Evolutionary conservation across 2,797 vertebrate species (phyloP), one percentile per base, ranked within the genome.

Genomic region (Clamator glandarius): DNA sequence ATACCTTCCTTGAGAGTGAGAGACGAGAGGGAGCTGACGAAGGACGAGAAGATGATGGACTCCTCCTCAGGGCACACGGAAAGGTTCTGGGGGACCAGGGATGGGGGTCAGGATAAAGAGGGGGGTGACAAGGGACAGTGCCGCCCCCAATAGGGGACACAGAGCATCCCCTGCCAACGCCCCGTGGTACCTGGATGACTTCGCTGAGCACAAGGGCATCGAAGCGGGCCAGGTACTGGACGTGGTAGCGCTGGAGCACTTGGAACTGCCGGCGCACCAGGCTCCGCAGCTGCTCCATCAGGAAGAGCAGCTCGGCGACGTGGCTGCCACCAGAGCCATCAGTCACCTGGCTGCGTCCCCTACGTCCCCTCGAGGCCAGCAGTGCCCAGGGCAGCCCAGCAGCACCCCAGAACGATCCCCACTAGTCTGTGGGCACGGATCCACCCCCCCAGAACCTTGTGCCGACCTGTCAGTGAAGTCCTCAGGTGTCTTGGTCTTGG

Each of bases 11-110:
- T 99, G 93, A 98, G 31, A 28, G 98, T 98, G 63, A 99, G 97
- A 61, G 98, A 97, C 6, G 99, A 98, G 72, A 99, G 96, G 15
- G 97, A 97, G 52, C 98, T 99, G 84, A 99, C 99, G 20, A 99
- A 99, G 4, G 99, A 99, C 1, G 98, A 99, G 97, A 99, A 97
- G 84, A 99, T 98, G 77, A 99, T 89, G 0, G 99, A 99, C 83
- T 99, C 99, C 83, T 99, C 99, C 89, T 99, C 99, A 12, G 99
- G 99, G 96, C 99, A 99, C 44, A 99, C 99, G 1, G 97, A 97
- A 83, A 99, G 98, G 93, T 98, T 99, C 99, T 99, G 92, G 21
- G 84, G 94, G 63, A 84, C 20, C 20, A 6, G 39, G 31, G 31
- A 31, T 6, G 42, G 64, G 39, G 23, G 20, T 36, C 33, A 9